These are phyloP conservation scores for Teleogryllus occipitalis DNA, from an alignment of 1,140 invertebrate genomes.

Conservation along the genomic window DNA sequence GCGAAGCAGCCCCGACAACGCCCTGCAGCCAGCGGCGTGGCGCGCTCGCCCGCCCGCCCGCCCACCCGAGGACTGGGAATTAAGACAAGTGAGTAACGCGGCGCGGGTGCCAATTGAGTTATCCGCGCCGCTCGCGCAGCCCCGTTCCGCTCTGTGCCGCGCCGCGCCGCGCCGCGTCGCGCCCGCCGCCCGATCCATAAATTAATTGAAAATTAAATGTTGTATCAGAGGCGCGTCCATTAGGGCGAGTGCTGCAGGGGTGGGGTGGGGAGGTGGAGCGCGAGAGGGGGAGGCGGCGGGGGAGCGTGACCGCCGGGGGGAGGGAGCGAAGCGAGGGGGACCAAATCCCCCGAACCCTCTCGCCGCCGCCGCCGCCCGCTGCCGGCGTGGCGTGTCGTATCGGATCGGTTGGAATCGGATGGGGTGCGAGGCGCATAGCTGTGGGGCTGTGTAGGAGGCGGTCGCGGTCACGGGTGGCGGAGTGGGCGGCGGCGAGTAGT, in stretches of 20 bases:
- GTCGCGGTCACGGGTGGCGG: no score
- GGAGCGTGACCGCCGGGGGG: background rate
- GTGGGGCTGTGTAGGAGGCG: no score
- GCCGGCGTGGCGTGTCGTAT: background rate
- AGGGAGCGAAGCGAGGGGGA: background rate
- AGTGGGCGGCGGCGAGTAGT: no score
- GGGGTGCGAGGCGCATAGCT: no score
- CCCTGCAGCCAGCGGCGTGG: background rate
- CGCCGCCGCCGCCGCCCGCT: background rate
- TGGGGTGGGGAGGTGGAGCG: background rate
- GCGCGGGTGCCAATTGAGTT: conserved; percentile 11
- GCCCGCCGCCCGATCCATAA: conserved; percentile 8
- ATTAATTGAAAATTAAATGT: conserved; percentile 22
- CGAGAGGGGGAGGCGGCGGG: background rate
- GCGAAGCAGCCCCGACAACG: background rate
- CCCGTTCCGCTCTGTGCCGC: no score
- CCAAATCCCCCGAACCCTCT: no score
- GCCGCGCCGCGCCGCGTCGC: background rate
- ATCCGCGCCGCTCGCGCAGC: background rate
- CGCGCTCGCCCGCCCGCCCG: background rate
- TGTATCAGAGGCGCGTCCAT: conserved; percentile 15
- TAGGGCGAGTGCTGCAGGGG: conserved; percentile 12
- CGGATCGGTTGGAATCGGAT: background rate
- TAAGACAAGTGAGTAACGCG: conserved; percentile 11
- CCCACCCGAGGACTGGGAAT: conserved; percentile 6